Conservation (phyloP, 2,888 invertebrate species). For the Zygogramma bicolorata region DNA sequence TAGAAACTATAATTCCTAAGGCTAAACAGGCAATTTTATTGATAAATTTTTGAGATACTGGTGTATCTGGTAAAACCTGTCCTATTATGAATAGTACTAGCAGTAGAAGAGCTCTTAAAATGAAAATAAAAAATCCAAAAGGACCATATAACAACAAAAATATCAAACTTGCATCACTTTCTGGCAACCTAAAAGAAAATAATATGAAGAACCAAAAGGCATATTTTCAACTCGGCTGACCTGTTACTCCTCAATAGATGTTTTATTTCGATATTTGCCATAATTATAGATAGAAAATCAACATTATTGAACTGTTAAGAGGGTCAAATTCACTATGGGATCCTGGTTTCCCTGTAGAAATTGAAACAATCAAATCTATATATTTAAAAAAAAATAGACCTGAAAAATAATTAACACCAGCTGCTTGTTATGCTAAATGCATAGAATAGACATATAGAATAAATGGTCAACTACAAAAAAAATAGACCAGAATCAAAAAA, state of each 20-base stretch:
- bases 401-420: not conserved
- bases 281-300: conserved; percentile 53
- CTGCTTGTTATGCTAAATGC: too few species aligned
- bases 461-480: not conserved
- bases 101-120: conserved; percentile 69
- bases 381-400: not conserved
- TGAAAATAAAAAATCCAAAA: conserved; percentile 70
- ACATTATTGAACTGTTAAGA: conserved; percentile 28
- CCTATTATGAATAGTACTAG: conserved; percentile 71
- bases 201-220: conserved; percentile 24
- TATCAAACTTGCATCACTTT: conserved; percentile 66
- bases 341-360: not conserved
- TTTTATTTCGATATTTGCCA: conserved; percentile 64
- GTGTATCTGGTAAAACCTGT: conserved; percentile 71
- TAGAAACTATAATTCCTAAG: conserved; percentile 73
- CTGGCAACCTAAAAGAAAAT: conserved; percentile 68
- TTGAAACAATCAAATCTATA: not conserved
- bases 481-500: not conserved
- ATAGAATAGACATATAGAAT: too few species aligned
- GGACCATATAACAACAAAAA: conserved; percentile 71
- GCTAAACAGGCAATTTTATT: conserved; percentile 73
- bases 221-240: conserved; percentile 48
- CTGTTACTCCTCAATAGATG: conserved; percentile 62
- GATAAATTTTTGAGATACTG: conserved; percentile 69
- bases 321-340: not conserved